Conservation (phyloP, 2,797 vertebrate genomes). For the Siniperca scherzeri region DNA sequence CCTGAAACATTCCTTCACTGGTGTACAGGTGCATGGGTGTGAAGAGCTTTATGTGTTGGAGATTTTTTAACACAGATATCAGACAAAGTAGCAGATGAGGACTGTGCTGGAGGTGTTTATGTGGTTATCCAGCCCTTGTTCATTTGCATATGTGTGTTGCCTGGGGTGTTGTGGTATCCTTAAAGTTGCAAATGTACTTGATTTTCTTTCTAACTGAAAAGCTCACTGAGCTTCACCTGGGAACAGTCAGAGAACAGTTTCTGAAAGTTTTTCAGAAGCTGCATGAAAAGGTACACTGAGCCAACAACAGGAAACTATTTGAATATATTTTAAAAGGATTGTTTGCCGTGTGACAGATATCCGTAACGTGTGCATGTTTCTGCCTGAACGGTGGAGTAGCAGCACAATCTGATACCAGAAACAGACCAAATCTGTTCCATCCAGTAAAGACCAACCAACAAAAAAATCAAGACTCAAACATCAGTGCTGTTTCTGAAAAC, state of each 20-base stretch:
- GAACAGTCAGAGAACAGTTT: not conserved
- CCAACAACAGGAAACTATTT: not conserved
- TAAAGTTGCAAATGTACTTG: constrained; percentile 19
- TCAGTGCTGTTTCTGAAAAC: not conserved
- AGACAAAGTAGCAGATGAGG: not conserved
- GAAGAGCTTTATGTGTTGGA: not conserved
- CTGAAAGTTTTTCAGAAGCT: not conserved
- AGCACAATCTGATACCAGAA: constrained; percentile 1
- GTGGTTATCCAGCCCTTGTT: not conserved
- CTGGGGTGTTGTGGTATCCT: constrained; percentile 27
- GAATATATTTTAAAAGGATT: not conserved
- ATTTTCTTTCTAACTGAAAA: constrained; percentile 9
- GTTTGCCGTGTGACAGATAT: constrained; percentile 2
- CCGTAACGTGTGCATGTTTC: not conserved
- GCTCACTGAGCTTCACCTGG: not conserved
- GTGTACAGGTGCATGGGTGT: constrained; percentile 4
- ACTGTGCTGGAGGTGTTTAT: not conserved
- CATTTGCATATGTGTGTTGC: constrained; percentile 59
- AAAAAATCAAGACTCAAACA: constrained; percentile 53
- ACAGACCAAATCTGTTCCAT: constrained; percentile 33
- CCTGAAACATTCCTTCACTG: constrained; percentile 34
- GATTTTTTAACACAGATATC: constrained; percentile 21
- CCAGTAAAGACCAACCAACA: constrained; percentile 25
- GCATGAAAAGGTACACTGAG: not conserved
- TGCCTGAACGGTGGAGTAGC: not conserved